A percentile compares a stretch with the other conserved stretches of the same genome.
Evolutionary conservation across 2,797 vertebrate species (phyloP).

Genomic region (Poliocrania exsul): DNA sequence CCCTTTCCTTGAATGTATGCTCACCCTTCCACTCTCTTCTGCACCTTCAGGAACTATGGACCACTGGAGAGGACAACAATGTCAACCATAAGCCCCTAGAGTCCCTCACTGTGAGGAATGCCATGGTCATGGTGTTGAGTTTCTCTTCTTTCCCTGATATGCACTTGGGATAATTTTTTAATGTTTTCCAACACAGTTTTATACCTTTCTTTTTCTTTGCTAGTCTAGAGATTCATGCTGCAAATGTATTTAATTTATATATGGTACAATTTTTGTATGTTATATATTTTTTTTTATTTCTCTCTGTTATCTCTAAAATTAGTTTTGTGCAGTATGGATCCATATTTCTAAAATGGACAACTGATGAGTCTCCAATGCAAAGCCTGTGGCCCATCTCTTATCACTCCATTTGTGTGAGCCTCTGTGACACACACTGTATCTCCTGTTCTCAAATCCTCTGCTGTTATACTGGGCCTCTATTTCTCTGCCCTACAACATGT

Average conservation of each 20-base stretch:
- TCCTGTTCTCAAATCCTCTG: neutral
- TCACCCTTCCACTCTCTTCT: neutral
- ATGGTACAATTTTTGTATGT: neutral
- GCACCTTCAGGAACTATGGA: neutral
- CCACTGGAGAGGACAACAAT: neutral
- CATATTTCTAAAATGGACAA: neutral
- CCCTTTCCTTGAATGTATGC: neutral
- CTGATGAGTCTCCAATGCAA: neutral
- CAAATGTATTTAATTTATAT: neutral
- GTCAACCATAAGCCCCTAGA: neutral
- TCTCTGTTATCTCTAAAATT: neutral
- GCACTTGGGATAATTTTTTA: neutral
- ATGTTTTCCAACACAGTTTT: neutral
- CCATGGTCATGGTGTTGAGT: neutral
- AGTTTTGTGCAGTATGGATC: neutral
- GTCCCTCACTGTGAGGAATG: neutral
- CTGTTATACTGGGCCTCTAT: fast-evolving
- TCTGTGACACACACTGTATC: fast-evolving
- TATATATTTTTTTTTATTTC: neutral
- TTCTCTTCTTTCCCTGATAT: neutral
- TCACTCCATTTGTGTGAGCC: fast-evolving
- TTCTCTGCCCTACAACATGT: neutral
- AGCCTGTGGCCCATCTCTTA: neutral
- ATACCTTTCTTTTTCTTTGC: neutral
- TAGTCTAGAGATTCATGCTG: neutral